Evolutionary conservation across 2,797 vertebrate species (phyloP).

Genomic region (Kryptopterus vitreolus): DNA sequence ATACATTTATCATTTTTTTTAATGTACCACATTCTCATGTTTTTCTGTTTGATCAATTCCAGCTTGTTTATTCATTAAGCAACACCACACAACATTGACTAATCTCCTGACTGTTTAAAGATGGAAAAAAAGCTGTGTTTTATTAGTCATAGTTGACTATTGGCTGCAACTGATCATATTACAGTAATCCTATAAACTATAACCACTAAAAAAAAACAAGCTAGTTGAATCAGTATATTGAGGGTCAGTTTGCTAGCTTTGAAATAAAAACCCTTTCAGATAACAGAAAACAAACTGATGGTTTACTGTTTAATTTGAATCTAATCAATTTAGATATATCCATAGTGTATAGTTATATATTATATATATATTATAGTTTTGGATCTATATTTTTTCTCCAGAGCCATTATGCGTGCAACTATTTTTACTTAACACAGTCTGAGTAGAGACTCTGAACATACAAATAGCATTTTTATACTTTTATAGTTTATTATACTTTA

Average conservation of each 20-base stretch:
- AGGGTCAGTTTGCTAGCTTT: background rate
- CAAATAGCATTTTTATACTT: too few species aligned
- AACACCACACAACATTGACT: background rate
- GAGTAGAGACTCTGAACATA: too few species aligned
- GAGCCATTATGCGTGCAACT: too few species aligned
- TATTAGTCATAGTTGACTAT: background rate
- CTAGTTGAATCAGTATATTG: background rate
- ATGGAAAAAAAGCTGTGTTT: background rate
- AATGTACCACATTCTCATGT: too few species aligned
- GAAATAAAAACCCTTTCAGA: background rate
- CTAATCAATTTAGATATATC: background rate
- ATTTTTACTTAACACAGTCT: too few species aligned
- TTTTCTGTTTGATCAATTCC: background rate
- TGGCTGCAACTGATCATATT: background rate
- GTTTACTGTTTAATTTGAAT: too few species aligned
- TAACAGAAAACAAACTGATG: background rate
- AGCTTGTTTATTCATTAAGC: background rate
- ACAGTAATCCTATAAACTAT: background rate
- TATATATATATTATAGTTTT: too few species aligned
- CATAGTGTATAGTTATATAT: too few species aligned
- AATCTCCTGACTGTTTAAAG: background rate
- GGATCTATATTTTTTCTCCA: too few species aligned
- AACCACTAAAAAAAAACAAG: background rate
- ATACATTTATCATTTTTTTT: too few species aligned
- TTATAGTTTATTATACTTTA: too few species aligned